phyloP scores from a whole-genome alignment of 2,888 invertebrate genomes.

The Mystacides longicornis region DNA sequence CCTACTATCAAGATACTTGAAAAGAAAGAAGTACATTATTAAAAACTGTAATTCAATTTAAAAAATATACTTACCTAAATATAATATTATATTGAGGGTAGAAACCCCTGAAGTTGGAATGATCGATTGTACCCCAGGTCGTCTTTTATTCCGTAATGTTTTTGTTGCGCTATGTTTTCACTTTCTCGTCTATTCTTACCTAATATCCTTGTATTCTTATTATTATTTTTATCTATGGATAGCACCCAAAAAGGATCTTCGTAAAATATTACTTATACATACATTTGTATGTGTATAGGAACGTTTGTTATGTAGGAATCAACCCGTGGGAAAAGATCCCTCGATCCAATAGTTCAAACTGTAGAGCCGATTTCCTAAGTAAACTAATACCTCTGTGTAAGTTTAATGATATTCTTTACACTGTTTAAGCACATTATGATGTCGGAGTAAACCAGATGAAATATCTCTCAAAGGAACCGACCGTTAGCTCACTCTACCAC shows the following conservation, averaged over 20 bases:
- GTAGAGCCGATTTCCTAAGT: background rate
- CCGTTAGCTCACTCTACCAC: background rate
- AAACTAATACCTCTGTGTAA: background rate
- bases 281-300: background rate
- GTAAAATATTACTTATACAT: background rate
- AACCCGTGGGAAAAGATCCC: constrained; percentile 1
- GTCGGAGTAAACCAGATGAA: background rate
- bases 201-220: constrained; percentile 5
- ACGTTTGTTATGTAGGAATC: background rate
- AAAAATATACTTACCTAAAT: no score
- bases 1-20: no score
- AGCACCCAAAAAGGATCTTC: background rate
- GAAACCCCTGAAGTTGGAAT: background rate
- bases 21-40: no score
- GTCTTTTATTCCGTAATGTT: constrained; percentile 11
- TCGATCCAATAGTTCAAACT: background rate
- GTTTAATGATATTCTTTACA: background rate
- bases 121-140: background rate
- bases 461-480: background rate
- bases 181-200: constrained; percentile 22
- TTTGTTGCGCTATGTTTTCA: constrained; percentile 18
- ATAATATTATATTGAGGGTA: background rate
- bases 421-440: background rate
- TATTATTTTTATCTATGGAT: background rate
- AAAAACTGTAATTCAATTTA: no score